These are phyloP conservation scores for Theristus sp. DNA, from an alignment of 2,888 invertebrate species.

Conservation along the genomic window DNA sequence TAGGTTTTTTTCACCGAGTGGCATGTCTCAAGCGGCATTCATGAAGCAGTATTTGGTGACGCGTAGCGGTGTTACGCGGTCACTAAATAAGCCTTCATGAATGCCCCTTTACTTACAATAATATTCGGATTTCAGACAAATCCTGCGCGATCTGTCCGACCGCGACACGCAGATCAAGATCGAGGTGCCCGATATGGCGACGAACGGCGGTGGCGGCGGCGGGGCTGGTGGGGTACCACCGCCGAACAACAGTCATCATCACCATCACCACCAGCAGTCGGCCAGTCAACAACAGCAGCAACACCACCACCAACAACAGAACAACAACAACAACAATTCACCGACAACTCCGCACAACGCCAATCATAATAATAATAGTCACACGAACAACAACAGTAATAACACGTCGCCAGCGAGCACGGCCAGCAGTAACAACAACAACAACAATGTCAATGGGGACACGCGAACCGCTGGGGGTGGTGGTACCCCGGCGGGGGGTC, in stretches of 20 bases:
- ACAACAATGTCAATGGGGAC: neutral
- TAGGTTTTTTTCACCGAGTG: too few species aligned
- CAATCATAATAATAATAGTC: neutral
- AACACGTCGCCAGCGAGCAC: too few species aligned
- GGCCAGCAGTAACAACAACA: neutral
- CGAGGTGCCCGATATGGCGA: too few species aligned
- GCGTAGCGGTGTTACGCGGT: neutral
- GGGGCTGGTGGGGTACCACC: neutral
- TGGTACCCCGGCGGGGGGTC: too few species aligned
- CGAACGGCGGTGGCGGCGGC: neutral
- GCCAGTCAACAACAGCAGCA: neutral
- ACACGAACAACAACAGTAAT: neutral
- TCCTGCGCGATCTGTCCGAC: neutral
- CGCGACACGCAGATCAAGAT: neutral
- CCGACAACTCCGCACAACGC: neutral
- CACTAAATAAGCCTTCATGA: neutral
- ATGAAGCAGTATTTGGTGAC: too few species aligned
- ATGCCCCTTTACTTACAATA: neutral
- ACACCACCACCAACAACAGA: neutral
- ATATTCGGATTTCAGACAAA: neutral
- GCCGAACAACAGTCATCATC: neutral
- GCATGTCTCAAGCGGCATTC: too few species aligned
- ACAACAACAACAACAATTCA: neutral
- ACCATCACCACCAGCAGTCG: neutral
- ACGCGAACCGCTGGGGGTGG: too few species aligned